phyloP scores from a whole-genome alignment of 2,113 vertebrate genomes.

The Bos indicus region DNA sequence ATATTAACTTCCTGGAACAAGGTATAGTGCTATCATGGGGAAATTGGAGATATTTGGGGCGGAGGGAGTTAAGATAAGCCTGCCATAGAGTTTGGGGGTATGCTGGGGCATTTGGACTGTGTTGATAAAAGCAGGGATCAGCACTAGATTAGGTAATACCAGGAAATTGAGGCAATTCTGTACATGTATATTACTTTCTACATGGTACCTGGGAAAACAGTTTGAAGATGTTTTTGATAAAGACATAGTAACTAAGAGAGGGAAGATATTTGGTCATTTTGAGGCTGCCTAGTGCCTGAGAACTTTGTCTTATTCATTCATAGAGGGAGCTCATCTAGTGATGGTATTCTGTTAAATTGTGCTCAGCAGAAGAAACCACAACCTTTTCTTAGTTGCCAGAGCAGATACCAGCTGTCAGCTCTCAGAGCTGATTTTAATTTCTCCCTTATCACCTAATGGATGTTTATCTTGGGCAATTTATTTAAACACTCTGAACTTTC shows the following conservation, averaged over 20 bases:
- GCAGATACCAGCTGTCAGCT: background rate
- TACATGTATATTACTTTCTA: background rate
- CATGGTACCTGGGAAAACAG: background rate
- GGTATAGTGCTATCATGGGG: accelerated
- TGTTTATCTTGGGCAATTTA: background rate
- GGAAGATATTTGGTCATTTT: background rate
- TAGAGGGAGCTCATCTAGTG: background rate
- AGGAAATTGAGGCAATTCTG: background rate
- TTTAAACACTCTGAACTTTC: background rate
- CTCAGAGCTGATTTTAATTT: background rate
- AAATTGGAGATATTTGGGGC: background rate
- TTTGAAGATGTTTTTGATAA: background rate
- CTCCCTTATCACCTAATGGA: background rate
- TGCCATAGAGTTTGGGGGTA: background rate
- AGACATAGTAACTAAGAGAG: background rate
- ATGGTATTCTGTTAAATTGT: background rate
- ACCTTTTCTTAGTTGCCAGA: background rate
- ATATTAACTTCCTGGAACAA: background rate
- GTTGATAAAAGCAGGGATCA: background rate
- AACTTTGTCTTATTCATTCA: background rate
- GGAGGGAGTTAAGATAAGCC: background rate
- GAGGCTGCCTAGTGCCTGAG: background rate
- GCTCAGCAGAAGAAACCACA: background rate
- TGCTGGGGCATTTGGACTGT: background rate
- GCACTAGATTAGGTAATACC: background rate